phyloP scores from a whole-genome alignment of 2,888 invertebrate genomes.

The Aphidoletes aphidimyza region DNA sequence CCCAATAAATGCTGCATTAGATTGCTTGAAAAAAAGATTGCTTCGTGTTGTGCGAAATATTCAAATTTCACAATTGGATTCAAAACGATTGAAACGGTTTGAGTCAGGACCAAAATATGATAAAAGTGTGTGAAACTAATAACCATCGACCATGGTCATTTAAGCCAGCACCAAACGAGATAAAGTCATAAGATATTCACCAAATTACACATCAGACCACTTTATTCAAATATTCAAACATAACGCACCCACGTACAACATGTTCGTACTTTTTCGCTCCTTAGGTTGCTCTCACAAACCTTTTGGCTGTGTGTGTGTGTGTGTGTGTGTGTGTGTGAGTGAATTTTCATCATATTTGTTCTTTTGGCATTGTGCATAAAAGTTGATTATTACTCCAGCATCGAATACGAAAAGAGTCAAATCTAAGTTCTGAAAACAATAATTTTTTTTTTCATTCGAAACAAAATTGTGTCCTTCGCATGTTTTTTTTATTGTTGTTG shows the following conservation, averaged over 20 bases:
- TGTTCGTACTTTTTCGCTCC: too few species aligned
- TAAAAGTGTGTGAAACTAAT: conserved; percentile 11
- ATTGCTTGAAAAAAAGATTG: neutral
- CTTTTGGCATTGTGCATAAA: too few species aligned
- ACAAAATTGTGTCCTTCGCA: conserved; percentile 30
- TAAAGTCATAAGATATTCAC: conserved; percentile 14
- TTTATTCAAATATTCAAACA: neutral
- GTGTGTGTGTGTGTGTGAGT: neutral
- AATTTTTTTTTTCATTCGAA: too few species aligned
- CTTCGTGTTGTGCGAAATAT: neutral
- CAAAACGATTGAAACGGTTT: conserved; percentile 38
- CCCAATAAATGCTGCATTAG: neutral
- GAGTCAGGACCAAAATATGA: neutral
- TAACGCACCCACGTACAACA: conserved; percentile 20
- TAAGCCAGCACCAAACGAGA: neutral
- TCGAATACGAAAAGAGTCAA: neutral
- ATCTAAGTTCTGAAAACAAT: conserved; percentile 15
- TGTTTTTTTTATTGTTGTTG: neutral
- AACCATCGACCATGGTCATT: conserved; percentile 15
- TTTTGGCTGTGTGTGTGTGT: neutral
- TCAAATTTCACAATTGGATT: conserved; percentile 16
- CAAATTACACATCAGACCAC: conserved; percentile 34
- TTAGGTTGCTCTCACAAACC: neutral
- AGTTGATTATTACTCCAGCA: neutral
- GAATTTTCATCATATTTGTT: neutral